Evolutionary conservation across 2,113 vertebrate genomes (phyloP), one percentile per base, ranked within the genome.

Genomic region (Glareola pratincola): DNA sequence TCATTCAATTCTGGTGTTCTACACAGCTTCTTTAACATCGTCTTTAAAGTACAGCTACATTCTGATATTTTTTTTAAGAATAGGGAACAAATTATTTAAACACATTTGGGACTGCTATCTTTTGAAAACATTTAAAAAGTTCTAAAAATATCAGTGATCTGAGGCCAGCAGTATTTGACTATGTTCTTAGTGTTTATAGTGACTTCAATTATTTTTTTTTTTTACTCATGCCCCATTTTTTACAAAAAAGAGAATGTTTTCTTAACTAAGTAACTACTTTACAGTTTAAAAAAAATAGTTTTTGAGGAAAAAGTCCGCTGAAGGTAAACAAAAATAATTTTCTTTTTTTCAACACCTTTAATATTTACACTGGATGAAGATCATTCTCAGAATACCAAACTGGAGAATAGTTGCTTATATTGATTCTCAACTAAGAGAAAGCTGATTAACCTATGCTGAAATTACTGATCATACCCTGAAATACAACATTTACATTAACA

Each of bases 101-200:
- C 13, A 22, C 2, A 29, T 59, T 48, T 39, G 2, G 9, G 54
- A 67, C 10, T 64, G 2, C 0, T 84, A 8, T 13, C 0, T 63
- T 87, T 76, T 63, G 18, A 63, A 88, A 91, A 50, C 53, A 64
- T 48, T 76, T 20, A 6, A 6, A 50, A 39, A 45, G 3, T 54
- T 63, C 48, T 30, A 43, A 85, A 56, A 60, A 14, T 10, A 60
- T 22, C 20, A 41, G 22, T 1, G 0, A 37, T 90, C 32, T 51
- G 6, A 67, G 13, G 39, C 4, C 10, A 67, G 6, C 1, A 63
- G 34, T 12, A 17, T 60, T 54, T 53, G 10, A 56, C 8, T 1
- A 26, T 41, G 24, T 76, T 76, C 2, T 68, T 16, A 54, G 5
- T 75, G 6, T 7, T 56, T 11, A 6, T 57, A 59, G 4, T 45